These are phyloP conservation scores for Suillia variegata DNA, from an alignment of 2,888 invertebrate genomes.

Conservation along the genomic window DNA sequence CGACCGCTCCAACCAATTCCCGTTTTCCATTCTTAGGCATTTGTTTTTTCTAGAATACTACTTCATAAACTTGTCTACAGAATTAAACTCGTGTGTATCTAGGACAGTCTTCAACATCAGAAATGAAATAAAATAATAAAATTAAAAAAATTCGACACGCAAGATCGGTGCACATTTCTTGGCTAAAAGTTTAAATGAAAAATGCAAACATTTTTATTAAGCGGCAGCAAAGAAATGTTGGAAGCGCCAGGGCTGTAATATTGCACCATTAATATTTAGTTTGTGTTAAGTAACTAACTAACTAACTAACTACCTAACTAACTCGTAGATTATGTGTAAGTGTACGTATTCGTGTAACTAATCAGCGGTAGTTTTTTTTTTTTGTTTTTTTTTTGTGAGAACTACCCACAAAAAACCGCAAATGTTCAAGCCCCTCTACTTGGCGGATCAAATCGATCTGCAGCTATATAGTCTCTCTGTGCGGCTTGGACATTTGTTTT, in stretches of 20 bases:
- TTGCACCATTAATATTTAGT: constrained; percentile 55
- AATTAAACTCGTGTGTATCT: too few species aligned
- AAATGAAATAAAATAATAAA: constrained; percentile 33
- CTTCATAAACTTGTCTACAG: too few species aligned
- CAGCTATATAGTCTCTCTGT: too few species aligned
- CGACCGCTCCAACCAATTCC: neutral
- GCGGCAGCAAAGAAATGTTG: constrained; percentile 55
- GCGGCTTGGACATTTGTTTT: neutral
- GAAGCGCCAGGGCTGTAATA: constrained; percentile 58
- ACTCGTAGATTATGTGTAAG: constrained; percentile 34
- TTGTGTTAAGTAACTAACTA: constrained; percentile 52
- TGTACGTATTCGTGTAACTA: constrained; percentile 26
- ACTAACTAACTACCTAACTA: constrained; percentile 42
- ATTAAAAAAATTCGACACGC: constrained; percentile 57
- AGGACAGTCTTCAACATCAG: constrained; percentile 4
- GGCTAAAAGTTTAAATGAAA: constrained; percentile 49
- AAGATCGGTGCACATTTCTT: constrained; percentile 58
- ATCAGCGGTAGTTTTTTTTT: too few species aligned
- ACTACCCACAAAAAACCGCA: constrained; percentile 34
- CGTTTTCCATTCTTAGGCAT: neutral
- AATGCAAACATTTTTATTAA: constrained; percentile 40
- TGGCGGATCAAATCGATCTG: too few species aligned
- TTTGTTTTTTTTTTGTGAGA: too few species aligned
- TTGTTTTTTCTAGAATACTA: neutral
- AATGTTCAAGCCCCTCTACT: too few species aligned